phyloP scores from a whole-genome alignment of 30 jellyfish, hydroid and myxozoan genomes.

The Hydractinia symbiolongicarpus region DNA sequence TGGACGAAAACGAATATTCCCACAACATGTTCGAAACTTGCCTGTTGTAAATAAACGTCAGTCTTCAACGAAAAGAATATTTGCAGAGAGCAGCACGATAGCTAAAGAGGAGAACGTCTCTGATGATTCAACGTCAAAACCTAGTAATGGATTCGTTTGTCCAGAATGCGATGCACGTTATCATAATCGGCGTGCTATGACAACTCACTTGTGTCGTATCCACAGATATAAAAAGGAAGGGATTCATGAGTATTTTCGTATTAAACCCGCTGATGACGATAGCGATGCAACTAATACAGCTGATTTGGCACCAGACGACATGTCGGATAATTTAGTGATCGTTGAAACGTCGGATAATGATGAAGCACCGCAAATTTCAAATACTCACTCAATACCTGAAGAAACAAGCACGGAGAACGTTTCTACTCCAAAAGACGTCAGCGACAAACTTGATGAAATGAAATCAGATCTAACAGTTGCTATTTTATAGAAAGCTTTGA shows the following conservation, averaged over 20 bases:
- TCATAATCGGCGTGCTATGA: conserved; percentile 64
- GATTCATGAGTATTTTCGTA: conserved; percentile 14
- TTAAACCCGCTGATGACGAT: not conserved
- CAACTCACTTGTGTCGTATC: conserved; percentile 59
- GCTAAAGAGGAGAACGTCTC: not conserved
- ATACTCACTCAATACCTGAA: too few species aligned
- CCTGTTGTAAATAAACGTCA: conserved; percentile 6
- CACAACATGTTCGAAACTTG: conserved; percentile 19
- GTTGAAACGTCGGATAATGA: conserved; percentile 2
- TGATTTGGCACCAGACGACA: not conserved
- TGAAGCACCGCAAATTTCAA: too few species aligned
- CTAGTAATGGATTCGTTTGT: conserved; percentile 28
- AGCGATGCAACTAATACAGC: not conserved
- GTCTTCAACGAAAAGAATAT: not conserved
- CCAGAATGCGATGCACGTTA: conserved; percentile 58
- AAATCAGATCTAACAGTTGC: too few species aligned
- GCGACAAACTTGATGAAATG: too few species aligned
- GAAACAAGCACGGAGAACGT: too few species aligned
- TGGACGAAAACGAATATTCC: conserved; percentile 26
- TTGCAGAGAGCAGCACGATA: not conserved
- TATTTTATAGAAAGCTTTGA: too few species aligned
- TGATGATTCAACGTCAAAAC: not conserved
- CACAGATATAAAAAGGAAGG: conserved; percentile 60
- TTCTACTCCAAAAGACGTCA: too few species aligned
- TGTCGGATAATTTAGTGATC: conserved; percentile 3